Evolutionary conservation across 2,797 vertebrate species (phyloP).

Genomic region (Hoplostethus mediterraneus): DNA sequence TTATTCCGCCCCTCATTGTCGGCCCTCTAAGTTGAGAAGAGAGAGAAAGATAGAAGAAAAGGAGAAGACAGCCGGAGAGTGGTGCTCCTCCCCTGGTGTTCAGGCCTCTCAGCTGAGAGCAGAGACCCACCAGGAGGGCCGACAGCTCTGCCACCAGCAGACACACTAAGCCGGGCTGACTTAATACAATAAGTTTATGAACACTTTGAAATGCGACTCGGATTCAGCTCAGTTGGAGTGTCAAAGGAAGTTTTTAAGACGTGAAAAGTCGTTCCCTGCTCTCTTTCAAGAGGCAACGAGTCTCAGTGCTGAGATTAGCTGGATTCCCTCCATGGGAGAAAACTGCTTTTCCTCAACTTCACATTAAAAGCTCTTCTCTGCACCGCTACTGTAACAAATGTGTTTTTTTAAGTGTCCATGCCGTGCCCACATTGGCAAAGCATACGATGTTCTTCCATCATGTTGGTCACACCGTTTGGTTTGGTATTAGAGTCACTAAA

Average conservation of each 20-base stretch:
- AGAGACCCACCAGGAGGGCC: too few relatives aligned
- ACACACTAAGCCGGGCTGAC: neutral
- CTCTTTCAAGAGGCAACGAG: slow-evolving; percentile 19
- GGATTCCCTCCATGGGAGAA: slow-evolving; percentile 13
- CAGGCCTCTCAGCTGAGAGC: too few relatives aligned
- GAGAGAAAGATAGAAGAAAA: neutral
- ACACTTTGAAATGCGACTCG: slow-evolving; percentile 30
- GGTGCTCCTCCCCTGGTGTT: too few relatives aligned
- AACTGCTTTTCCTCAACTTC: slow-evolving; percentile 2
- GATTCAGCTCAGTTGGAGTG: slow-evolving; percentile 12
- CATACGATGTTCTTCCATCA: neutral
- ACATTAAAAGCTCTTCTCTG: slow-evolving; percentile 47
- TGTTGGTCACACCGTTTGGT: slow-evolving; percentile 11
- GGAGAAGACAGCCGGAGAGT: too few relatives aligned
- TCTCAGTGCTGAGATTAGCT: slow-evolving; percentile 46
- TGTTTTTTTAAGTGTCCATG: slow-evolving; percentile 19
- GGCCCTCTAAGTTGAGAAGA: neutral
- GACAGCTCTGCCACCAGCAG: neutral
- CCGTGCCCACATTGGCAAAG: neutral
- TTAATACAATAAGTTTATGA: slow-evolving; percentile 4
- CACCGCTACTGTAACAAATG: slow-evolving; percentile 15
- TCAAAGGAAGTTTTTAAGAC: slow-evolving; percentile 35
- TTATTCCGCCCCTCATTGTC: neutral
- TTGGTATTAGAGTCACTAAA: neutral
- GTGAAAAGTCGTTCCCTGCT: neutral